Conservation (phyloP, 2,888 invertebrate genomes). For the Calameuta pallipes region DNA sequence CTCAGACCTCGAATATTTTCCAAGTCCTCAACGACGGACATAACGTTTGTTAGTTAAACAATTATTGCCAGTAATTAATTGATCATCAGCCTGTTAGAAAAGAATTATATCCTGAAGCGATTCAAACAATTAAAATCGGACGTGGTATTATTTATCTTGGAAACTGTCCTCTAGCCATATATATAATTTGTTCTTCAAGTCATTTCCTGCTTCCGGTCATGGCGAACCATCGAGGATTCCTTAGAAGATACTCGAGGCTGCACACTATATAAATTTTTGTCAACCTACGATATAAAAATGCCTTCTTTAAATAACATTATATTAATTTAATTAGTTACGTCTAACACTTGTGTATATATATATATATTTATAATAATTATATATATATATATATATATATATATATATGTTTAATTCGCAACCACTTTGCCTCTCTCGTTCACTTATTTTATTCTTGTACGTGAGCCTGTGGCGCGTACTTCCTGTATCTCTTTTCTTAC, state of each 20-base stretch:
- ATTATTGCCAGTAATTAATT: background rate
- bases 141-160: background rate
- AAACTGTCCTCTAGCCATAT: background rate
- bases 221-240: conserved; percentile 11
- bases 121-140: background rate
- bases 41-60: background rate
- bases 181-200: background rate
- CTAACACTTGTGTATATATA: conserved; percentile 29
- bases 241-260: conserved; percentile 53
- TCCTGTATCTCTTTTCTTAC: background rate
- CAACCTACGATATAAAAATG: conserved; percentile 55
- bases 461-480: background rate
- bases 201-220: background rate
- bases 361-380: conserved; percentile 6
- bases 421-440: conserved; percentile 13
- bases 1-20: conserved; percentile 51
- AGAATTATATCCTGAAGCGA: background rate
- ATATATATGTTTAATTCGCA: conserved; percentile 37
- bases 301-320: conserved; percentile 48
- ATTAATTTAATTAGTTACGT: conserved; percentile 46
- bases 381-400: background rate
- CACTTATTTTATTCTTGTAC: background rate
- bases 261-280: conserved; percentile 46
- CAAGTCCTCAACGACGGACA: background rate
- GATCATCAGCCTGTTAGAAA: background rate